Percentiles rank a stretch among this genome's conserved stretches.
phyloP scores from a whole-genome alignment of 2,888 invertebrate genomes.

The Acanthoscelides obtectus region DNA sequence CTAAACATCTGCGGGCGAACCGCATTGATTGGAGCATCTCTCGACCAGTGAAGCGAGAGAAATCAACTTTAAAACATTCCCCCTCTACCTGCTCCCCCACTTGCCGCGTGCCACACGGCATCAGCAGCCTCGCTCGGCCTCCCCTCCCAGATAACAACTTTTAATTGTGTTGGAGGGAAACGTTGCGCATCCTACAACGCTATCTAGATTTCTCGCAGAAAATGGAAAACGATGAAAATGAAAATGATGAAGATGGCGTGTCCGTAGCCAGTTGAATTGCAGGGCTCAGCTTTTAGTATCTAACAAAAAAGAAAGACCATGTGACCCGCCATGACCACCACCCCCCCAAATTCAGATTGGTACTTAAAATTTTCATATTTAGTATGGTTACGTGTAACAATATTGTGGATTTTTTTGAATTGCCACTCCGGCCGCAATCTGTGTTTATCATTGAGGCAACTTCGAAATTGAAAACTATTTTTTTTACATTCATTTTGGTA shows the following conservation, averaged over 20 bases:
- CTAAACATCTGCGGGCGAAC: slow-evolving; percentile 23
- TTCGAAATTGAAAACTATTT: too few relatives aligned
- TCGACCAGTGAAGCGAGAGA: slow-evolving; percentile 48
- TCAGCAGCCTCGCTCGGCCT: slow-evolving; percentile 15
- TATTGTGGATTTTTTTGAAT: too few relatives aligned
- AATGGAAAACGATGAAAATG: background rate
- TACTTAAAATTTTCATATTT: too few relatives aligned
- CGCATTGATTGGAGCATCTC: slow-evolving; percentile 49
- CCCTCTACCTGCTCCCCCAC: slow-evolving; percentile 15
- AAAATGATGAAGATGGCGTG: background rate
- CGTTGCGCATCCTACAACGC: background rate
- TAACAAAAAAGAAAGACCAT: too few relatives aligned
- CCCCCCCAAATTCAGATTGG: too few relatives aligned
- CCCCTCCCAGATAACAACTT: slow-evolving; percentile 22
- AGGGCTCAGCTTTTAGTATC: too few relatives aligned
- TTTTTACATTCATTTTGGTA: too few relatives aligned
- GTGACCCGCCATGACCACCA: too few relatives aligned
- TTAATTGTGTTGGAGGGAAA: background rate
- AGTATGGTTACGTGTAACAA: too few relatives aligned
- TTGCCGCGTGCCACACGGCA: slow-evolving; percentile 14
- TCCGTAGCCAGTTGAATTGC: background rate
- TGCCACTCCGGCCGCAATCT: too few relatives aligned
- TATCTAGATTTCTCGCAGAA: background rate
- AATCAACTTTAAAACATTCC: slow-evolving; percentile 47
- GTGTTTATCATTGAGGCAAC: too few relatives aligned